Percentiles rank a stretch among this genome's conserved stretches.
Conservation (phyloP, 2,113 vertebrate genomes). For the Actinemys pallida region DNA sequence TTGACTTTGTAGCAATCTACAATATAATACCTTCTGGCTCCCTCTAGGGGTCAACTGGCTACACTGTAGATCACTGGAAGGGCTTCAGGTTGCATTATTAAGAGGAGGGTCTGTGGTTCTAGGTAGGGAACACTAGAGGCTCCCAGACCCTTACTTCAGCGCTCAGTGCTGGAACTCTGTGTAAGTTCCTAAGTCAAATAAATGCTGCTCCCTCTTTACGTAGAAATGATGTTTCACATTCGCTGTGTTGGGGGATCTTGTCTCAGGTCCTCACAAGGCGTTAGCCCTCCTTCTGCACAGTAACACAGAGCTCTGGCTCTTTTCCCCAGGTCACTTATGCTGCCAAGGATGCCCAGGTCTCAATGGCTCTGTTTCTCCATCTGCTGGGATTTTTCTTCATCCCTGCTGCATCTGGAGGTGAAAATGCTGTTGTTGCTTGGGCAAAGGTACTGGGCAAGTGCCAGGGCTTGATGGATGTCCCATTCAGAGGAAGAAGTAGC, state of each 20-base stretch:
- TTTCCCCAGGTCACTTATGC: conserved; percentile 89
- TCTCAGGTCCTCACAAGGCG: not conserved
- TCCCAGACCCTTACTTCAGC: not conserved
- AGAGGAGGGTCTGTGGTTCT: not conserved
- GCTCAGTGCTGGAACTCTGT: not conserved
- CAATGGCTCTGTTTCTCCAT: conserved; percentile 91
- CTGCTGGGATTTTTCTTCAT: conserved; percentile 82
- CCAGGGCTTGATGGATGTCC: conserved; percentile 89
- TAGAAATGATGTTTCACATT: not conserved
- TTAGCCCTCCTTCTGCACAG: not conserved
- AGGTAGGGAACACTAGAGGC: not conserved
- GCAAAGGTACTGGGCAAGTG: conserved; percentile 82
- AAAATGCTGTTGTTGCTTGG: conserved; percentile 70
- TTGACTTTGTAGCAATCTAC: not conserved
- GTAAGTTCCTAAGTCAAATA: not conserved
- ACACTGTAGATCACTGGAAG: fast-evolving
- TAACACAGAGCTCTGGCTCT: conserved; percentile 11
- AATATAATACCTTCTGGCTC: not conserved
- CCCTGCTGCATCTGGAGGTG: conserved; percentile 37
- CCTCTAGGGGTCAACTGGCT: not conserved
- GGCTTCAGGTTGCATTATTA: not conserved
- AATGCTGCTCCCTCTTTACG: not conserved
- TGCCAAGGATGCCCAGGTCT: conserved; percentile 93
- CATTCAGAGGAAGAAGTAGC: conserved; percentile 83
- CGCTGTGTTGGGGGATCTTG: not conserved